Evolutionary conservation across 2,113 vertebrate species (phyloP), one percentile per base, ranked within the genome.

Genomic region (Sterna hirundo): DNA sequence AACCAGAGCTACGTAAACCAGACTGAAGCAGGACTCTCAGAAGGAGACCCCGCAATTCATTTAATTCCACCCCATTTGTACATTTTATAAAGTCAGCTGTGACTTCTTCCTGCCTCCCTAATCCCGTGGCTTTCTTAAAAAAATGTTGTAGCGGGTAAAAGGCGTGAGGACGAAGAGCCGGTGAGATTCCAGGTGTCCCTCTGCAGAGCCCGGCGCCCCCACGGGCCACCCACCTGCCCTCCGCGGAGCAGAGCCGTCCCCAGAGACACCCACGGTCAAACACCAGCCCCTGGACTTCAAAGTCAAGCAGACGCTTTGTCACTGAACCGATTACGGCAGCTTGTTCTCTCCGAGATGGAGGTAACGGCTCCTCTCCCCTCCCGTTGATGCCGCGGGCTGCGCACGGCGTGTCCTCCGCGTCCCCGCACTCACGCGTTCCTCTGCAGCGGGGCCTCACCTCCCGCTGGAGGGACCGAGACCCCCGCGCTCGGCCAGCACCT

Each of bases 361-460:
- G 1, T 0, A 20, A 20, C n/a, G 6, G 34, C 61, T 69, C 49
- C 84, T 40, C 54, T 32, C 80, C 32, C 64, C n/a, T 34, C 13
- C 93, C 10, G 0, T 17, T 23, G 4, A 17, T 2, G 21, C 52
- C 2, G 40, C 5, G 5, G 42, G 58, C 20, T 42, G 23, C 23
- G 16, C 36, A 4, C 5, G 0, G 34, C 11, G 34, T 21, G 29
- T 25, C 65, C 70, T 60, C 51, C 5, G 15, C 2, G 1, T 2
- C 58, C 2, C 1, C 6, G 0, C 23, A 2, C 52, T 9, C 3
- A 7, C 2, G 2, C 2, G 66, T 6, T 21, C 40, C 61, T 23
- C 54, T 10, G 49, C 57, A 15, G 44, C 2, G 10, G 44, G 40
- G 4, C 7, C 57, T 6, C 38, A 8, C 1, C 60, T 15, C 6